Evolutionary conservation across 1,140 invertebrate species (phyloP), one percentile per base, ranked within the genome.

Genomic region (Pemphigus obesinymphae): DNA sequence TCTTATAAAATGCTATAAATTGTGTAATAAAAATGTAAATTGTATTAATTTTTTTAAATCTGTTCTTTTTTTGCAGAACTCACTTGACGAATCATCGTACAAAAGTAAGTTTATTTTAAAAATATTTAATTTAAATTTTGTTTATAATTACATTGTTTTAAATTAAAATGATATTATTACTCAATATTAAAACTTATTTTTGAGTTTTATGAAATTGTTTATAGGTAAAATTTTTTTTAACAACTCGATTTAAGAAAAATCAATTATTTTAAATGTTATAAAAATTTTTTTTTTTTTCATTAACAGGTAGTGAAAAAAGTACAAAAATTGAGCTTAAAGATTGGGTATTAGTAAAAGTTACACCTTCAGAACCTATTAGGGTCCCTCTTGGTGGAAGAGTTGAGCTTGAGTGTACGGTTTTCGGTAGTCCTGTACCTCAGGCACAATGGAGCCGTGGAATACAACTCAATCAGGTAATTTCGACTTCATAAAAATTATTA

Each of bases 341-440:
- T 58, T 80, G 76, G 76, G 76, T 80, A 29, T 43, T 80, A 37
- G 76, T 80, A 31, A 80, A 80, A 80, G 40, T 17, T 31, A 20
- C 37, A 1, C 76, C 76, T 29, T 58, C 76, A 8, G 55, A 61
- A 0, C 53, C 55, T 20, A 80, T 80, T 20, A 17, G 76, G 63
- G 76, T 58, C 43, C 15, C 76, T 58, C 76, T 55, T 20, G 76
- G 76, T 43, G 50, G 55, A 20, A 80, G 76, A 26, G 55, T 80
- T 61, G 76, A 80, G 63, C 37, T 80, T 5, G 76, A 80, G 63
- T 80, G 76, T 80, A 80, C 76, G 29, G 76, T 80, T 45, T 80
- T 80, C 8, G 76, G 76, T 61, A 80, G 76, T 11, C 76, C 76
- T 17, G 55, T 80, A 11, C 76, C 76, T 20, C 76, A 63, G 31